phyloP scores from a whole-genome alignment of 2,888 invertebrate species.

The Malacosoma neustria region DNA sequence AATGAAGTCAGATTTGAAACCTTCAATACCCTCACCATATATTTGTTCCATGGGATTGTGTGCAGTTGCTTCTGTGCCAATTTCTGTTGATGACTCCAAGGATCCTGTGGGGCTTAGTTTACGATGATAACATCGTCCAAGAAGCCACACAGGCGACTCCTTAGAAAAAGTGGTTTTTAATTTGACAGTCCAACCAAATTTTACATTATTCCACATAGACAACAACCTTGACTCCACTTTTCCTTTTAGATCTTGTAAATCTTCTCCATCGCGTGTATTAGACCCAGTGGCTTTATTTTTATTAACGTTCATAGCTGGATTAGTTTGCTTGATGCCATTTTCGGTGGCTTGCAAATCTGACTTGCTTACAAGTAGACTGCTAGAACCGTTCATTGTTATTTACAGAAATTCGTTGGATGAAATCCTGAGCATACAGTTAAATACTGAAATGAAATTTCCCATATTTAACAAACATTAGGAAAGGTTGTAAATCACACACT shows the following conservation, averaged over 20 bases:
- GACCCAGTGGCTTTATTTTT: constrained; percentile 33
- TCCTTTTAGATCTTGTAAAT: constrained; percentile 76
- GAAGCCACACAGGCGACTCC: constrained; percentile 90
- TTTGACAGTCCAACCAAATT: constrained; percentile 90
- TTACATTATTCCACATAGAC: constrained; percentile 94
- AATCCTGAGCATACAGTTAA: too few species aligned
- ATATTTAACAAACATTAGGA: too few species aligned
- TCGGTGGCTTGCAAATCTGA: constrained; percentile 32
- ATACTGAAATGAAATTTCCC: too few species aligned
- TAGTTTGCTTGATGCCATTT: constrained; percentile 29
- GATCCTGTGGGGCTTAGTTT: constrained; percentile 78
- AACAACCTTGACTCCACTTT: constrained; percentile 88
- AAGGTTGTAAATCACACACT: too few species aligned
- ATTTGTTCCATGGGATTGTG: constrained; percentile 74
- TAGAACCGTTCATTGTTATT: constrained; percentile 47
- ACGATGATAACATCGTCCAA: constrained; percentile 88
- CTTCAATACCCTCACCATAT: constrained; percentile 81
- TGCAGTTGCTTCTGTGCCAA: constrained; percentile 76
- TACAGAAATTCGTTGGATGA: constrained; percentile 6
- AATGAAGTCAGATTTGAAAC: constrained; percentile 88
- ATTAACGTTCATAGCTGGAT: constrained; percentile 28
- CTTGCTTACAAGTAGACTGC: constrained; percentile 33
- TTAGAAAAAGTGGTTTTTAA: constrained; percentile 84
- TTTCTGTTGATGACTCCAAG: constrained; percentile 73
- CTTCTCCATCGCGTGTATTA: constrained; percentile 51